Base-by-base conservation (phyloP, 2,113 vertebrate species). In the Ptyas mucosa region DNA sequence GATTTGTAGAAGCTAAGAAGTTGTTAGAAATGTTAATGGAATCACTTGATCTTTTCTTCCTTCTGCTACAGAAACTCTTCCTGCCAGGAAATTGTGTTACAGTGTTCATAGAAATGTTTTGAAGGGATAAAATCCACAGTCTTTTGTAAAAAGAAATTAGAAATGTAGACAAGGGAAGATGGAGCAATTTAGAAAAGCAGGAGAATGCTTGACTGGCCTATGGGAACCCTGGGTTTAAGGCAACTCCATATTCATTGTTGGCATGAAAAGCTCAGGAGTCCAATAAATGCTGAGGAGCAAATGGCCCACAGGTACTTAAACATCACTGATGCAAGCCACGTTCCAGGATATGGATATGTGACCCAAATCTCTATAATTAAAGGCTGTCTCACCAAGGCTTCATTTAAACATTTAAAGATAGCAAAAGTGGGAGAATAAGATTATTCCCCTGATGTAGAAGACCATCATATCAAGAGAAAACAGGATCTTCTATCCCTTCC, bases 11-110 rank as follows among this genome's bases (percentile, higher is more conserved):
- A 89, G 92, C 81, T 52, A 64, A 54, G 92, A 95, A 96, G 88
- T 90, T 94, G 88, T 94, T 95, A 95, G 91, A 95, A 96, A 95
- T 95, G 88, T 95, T 97, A 96, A 96, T 95, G 61, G 95, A 93
- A 89, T 94, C 91, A 54, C 92, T 58, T 95, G 93, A 64, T 90
- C 75, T 91, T 89, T 94, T 88, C 91, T 92, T 94, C 10, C 75
- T 89, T 88, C n/a, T 49, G 34, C 52, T 18, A 14, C 29, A n/a
- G 55, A 14, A 46, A 46, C 11, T 64, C n/a, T 21, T n/a, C 52
- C 88, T 39, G 85, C 8, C 39, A 55, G 61, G 61, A 89, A 14
- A 85, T n/a, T 94, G 58, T 93, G 89, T 86, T 81, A 93, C n/a
- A 90, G 53, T 89, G 14, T n/a, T 8, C 26, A 87, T 24, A 92